Evolutionary conservation across 2,888 invertebrate genomes (phyloP).

Genomic region (Augochlorella aurata): DNA sequence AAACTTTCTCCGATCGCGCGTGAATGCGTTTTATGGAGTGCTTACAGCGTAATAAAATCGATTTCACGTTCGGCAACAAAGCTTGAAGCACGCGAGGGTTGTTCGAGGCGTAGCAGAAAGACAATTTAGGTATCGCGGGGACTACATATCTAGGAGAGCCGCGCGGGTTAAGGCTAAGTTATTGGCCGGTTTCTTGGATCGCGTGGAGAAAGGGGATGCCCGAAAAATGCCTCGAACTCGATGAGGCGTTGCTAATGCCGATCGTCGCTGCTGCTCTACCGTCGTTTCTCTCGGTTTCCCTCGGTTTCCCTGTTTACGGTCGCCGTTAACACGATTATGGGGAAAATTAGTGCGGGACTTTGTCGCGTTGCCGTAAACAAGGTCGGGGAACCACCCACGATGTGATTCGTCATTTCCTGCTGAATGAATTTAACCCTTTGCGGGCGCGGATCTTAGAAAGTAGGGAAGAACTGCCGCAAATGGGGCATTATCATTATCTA

Average conservation of each 20-base stretch:
- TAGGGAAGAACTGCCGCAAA: too few species aligned
- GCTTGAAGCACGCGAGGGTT: constrained; percentile 31
- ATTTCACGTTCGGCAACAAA: constrained; percentile 36
- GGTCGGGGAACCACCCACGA: not conserved
- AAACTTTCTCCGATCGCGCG: constrained; percentile 22
- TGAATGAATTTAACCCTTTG: constrained; percentile 25
- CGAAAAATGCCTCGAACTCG: constrained; percentile 62
- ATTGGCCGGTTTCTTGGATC: constrained; percentile 51
- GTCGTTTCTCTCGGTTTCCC: constrained; percentile 9
- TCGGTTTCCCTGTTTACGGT: constrained; percentile 10
- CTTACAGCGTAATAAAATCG: constrained; percentile 54
- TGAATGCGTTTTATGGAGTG: constrained; percentile 57
- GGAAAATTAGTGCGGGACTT: constrained; percentile 41
- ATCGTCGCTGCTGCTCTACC: constrained; percentile 29
- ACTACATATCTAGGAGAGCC: constrained; percentile 32
- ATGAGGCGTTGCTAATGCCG: constrained; percentile 65
- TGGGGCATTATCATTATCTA: too few species aligned
- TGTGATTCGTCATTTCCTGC: constrained; percentile 28
- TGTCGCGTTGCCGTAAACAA: constrained; percentile 33
- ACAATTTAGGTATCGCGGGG: constrained; percentile 42
- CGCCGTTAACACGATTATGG: constrained; percentile 44
- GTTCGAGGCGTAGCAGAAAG: constrained; percentile 10
- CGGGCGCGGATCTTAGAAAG: not conserved
- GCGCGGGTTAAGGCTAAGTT: constrained; percentile 65
- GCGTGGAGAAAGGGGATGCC: constrained; percentile 36